Evolutionary conservation across 1,140 invertebrate genomes (phyloP).

Genomic region (Nautilus pompilius): DNA sequence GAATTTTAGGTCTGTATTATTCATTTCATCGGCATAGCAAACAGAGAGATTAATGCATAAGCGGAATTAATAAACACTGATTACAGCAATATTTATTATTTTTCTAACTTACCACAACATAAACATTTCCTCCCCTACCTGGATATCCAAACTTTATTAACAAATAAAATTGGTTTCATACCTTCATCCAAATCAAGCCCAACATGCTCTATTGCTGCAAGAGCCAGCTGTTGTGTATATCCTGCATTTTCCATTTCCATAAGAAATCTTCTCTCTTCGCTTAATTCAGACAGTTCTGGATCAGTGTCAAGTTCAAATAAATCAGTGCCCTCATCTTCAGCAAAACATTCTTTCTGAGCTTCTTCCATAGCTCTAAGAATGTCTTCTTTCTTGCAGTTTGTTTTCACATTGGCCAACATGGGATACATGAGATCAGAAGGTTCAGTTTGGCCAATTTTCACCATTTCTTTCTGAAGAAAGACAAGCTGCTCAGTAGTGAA

Average conservation of each 20-base stretch:
- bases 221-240: constrained; percentile 7
- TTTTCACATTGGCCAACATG: constrained; percentile 29
- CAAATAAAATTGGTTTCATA: constrained; percentile 4
- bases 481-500: constrained; percentile 46
- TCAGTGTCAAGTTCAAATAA: constrained; percentile 7
- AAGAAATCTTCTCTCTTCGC: constrained; percentile 14
- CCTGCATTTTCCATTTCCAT: constrained; percentile 13
- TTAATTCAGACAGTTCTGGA: constrained; percentile 6
- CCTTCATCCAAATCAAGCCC: constrained; percentile 21
- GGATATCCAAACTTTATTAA: no score
- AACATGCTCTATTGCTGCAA: constrained; percentile 9
- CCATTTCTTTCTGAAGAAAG: constrained; percentile 37
- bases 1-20: no score
- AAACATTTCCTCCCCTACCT: no score
- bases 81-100: no score
- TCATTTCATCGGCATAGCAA: no score
- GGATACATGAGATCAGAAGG: constrained; percentile 22
- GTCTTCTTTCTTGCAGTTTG: constrained; percentile 23
- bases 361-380: constrained; percentile 21
- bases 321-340: constrained; percentile 3
- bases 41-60: no score
- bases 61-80: no score
- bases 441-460: constrained; percentile 17
- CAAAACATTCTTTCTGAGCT: constrained; percentile 20
- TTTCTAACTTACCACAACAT: no score